These are phyloP conservation scores for Eptesicus fuscus DNA, from an alignment of 2,113 vertebrate species.

Conservation along the genomic window DNA sequence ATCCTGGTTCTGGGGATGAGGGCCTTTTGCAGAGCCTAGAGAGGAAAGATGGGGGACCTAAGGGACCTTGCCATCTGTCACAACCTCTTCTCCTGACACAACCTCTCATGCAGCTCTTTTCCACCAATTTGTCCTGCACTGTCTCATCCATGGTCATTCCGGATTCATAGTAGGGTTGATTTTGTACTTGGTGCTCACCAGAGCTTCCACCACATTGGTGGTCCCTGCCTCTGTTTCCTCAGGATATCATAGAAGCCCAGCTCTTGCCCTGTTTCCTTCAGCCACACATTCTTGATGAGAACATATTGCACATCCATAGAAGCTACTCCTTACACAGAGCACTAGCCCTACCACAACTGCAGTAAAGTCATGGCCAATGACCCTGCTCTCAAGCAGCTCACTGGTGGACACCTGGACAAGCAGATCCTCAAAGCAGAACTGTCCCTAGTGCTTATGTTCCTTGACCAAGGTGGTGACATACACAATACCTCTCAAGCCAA, in stretches of 20 bases:
- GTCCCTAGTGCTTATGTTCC: slow-evolving; percentile 85
- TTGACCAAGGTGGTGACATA: slow-evolving; percentile 89
- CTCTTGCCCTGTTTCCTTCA: slow-evolving; percentile 84
- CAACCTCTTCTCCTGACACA: slow-evolving; percentile 88
- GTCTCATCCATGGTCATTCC: slow-evolving; percentile 85
- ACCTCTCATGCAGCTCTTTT: slow-evolving; percentile 89
- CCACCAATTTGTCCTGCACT: slow-evolving; percentile 85
- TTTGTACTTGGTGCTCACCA: slow-evolving; percentile 86
- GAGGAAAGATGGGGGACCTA: slow-evolving; percentile 81
- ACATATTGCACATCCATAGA: slow-evolving; percentile 81
- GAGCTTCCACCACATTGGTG: slow-evolving; percentile 85
- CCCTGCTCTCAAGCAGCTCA: slow-evolving; percentile 86
- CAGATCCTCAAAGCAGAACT: slow-evolving; percentile 86
- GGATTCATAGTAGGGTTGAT: slow-evolving; percentile 81
- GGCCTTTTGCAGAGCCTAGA: slow-evolving; percentile 89
- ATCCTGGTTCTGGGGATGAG: slow-evolving; percentile 86
- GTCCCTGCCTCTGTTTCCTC: slow-evolving; percentile 78
- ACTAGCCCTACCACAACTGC: slow-evolving; percentile 83
- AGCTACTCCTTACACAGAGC: slow-evolving; percentile 82
- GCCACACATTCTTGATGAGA: slow-evolving; percentile 82
- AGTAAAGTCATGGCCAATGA: slow-evolving; percentile 89
- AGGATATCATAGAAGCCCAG: slow-evolving; percentile 84
- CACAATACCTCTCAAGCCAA: slow-evolving; percentile 82
- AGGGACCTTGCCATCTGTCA: slow-evolving; percentile 87
- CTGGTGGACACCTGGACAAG: slow-evolving; percentile 82